phyloP scores from a whole-genome alignment of 2,888 invertebrate genomes.

The Limenitis camilla region DNA sequence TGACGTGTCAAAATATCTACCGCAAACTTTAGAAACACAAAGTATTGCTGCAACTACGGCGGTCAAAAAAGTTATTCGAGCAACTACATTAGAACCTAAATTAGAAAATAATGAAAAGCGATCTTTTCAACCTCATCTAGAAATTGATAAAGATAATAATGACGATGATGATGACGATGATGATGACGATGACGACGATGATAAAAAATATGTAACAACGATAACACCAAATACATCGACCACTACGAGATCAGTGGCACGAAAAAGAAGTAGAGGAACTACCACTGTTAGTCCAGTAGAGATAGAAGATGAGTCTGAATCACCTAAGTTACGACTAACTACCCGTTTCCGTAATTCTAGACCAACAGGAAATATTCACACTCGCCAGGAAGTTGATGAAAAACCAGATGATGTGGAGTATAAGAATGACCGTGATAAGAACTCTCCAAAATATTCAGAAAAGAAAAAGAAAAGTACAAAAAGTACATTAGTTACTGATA shows the following conservation, averaged over 20 bases:
- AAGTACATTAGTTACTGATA: conserved; percentile 63
- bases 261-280: conserved; percentile 31
- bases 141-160: conserved; percentile 26
- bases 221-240: conserved; percentile 37
- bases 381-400: conserved; percentile 8
- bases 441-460: conserved; percentile 50
- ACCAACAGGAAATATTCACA: conserved; percentile 25
- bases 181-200: conserved; percentile 43
- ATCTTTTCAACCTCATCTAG: conserved; percentile 15
- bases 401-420: conserved; percentile 5
- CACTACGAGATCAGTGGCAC: conserved; percentile 38
- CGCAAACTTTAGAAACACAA: conserved; percentile 33
- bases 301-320: conserved; percentile 27
- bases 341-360: conserved; percentile 50
- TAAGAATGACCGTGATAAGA: conserved; percentile 5
- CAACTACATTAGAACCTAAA: conserved; percentile 25
- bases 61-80: conserved; percentile 34
- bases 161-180: conserved; percentile 36
- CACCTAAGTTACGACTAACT: conserved; percentile 39
- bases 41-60: conserved; percentile 42
- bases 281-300: conserved; percentile 29
- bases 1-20: conserved; percentile 39
- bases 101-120: conserved; percentile 9
- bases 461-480: conserved; percentile 59
- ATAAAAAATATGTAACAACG: conserved; percentile 33